Evolutionary conservation across 2,888 invertebrate genomes (phyloP).

Genomic region (Agrypnus murinus): DNA sequence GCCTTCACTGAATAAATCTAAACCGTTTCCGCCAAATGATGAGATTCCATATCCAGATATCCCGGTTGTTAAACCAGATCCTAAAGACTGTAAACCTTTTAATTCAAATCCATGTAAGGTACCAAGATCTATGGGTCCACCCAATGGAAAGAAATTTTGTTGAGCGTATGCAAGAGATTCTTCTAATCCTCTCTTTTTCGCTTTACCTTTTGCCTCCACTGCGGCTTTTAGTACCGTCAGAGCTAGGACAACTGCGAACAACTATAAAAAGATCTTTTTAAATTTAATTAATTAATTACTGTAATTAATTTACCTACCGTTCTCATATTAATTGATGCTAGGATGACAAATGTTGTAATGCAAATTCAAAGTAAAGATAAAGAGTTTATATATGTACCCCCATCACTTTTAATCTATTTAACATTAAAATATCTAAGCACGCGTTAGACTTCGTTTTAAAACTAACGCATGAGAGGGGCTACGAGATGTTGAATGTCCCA

Average conservation of each 20-base stretch:
- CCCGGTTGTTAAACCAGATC: background rate
- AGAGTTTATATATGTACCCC: conserved; percentile 46
- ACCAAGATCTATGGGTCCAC: conserved; percentile 21
- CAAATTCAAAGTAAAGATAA: conserved; percentile 31
- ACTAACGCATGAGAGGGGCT: conserved; percentile 43
- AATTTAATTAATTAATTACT: background rate
- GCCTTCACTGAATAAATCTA: background rate
- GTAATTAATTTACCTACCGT: conserved; percentile 40
- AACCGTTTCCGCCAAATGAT: background rate
- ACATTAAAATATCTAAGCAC: conserved; percentile 27
- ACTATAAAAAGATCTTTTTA: conserved; percentile 47
- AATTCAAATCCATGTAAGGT: background rate
- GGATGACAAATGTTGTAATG: conserved; percentile 29
- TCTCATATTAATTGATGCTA: conserved; percentile 36
- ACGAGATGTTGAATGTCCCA: conserved; percentile 42
- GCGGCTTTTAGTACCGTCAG: conserved; percentile 54
- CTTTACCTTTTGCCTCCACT: conserved; percentile 57
- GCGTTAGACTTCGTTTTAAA: conserved; percentile 25
- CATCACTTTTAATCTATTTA: conserved; percentile 24
- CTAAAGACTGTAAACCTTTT: background rate
- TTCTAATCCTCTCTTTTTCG: conserved; percentile 42
- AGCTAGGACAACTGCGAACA: conserved; percentile 55
- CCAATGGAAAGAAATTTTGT: background rate
- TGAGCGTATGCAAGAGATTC: background rate
- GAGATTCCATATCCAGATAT: background rate